phyloP scores from a whole-genome alignment of 2,797 vertebrate genomes.

The Apodemus agrarius region DNA sequence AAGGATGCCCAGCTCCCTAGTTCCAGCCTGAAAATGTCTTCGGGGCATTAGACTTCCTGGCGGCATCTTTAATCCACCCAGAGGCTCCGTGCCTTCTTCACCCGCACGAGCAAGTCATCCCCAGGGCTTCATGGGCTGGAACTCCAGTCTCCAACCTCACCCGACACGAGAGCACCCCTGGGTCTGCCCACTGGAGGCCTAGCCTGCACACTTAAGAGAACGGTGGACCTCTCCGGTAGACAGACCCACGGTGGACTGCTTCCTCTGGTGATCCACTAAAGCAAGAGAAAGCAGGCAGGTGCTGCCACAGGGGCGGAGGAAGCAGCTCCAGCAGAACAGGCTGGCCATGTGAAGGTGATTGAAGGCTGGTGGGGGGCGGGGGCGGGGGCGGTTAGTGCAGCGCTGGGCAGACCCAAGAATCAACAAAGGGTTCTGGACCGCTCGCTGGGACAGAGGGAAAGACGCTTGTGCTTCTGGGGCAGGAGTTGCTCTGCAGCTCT shows the following conservation, averaged over 20 bases:
- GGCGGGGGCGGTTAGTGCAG: background rate
- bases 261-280: background rate
- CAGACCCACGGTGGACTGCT: background rate
- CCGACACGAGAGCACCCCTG: background rate
- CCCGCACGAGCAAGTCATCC: background rate
- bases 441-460: background rate
- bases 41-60: background rate
- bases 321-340: background rate
- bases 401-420: background rate
- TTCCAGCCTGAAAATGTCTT: constrained; percentile 25
- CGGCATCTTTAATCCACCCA: background rate
- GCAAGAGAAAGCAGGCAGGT: background rate
- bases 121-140: background rate
- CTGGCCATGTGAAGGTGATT: background rate
- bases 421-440: background rate
- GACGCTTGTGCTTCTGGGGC: background rate
- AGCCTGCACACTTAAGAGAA: background rate
- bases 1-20: constrained; percentile 13
- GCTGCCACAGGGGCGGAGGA: background rate
- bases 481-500: background rate
- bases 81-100: background rate
- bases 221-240: background rate
- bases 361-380: accelerated
- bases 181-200: background rate
- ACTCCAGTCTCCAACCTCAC: background rate